Conservation (phyloP, 1,140 invertebrate species). For the Diorhabda elongata region DNA sequence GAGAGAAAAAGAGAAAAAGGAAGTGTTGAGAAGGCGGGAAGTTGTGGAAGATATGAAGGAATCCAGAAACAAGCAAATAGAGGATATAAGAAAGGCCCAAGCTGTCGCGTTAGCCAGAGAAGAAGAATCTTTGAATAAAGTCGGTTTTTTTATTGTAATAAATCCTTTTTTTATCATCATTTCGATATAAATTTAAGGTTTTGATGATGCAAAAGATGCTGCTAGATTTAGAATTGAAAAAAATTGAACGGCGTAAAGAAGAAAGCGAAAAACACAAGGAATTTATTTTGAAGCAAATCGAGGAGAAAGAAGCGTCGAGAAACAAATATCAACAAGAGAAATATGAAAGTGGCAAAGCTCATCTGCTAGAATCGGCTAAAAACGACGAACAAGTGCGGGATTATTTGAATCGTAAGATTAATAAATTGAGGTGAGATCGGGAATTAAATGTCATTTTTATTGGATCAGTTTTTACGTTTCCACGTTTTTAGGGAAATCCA, state of each 20-base stretch:
- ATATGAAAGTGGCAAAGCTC: conserved; percentile 60
- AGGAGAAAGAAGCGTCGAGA: conserved; percentile 62
- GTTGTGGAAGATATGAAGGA: conserved; percentile 40
- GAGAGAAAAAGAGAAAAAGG: conserved; percentile 45
- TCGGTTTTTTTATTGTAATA: conserved; percentile 28
- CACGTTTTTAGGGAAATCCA: conserved; percentile 25
- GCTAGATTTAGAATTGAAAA: conserved; percentile 49
- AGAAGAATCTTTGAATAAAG: conserved; percentile 56
- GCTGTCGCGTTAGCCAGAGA: conserved; percentile 60
- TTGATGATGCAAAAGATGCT: conserved; percentile 38
- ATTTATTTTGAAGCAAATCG: conserved; percentile 59
- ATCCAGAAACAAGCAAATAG: conserved; percentile 51
- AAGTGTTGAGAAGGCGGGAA: conserved; percentile 38
- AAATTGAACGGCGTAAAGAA: conserved; percentile 49
- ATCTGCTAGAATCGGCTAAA: conserved; percentile 55
- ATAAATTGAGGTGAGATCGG: conserved; percentile 49
- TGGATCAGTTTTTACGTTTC: not conserved
- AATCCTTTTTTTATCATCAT: not conserved
- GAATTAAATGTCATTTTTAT: not conserved
- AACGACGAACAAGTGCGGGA: conserved; percentile 54
- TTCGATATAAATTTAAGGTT: conserved; percentile 27
- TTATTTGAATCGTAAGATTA: conserved; percentile 57
- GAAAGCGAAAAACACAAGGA: conserved; percentile 49
- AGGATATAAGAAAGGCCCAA: conserved; percentile 50
- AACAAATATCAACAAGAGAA: conserved; percentile 57